A percentile compares a stretch with the other conserved stretches of the same genome.
phyloP scores from a whole-genome alignment of 2,113 vertebrate genomes.

The Hippocampus abdominalis region DNA sequence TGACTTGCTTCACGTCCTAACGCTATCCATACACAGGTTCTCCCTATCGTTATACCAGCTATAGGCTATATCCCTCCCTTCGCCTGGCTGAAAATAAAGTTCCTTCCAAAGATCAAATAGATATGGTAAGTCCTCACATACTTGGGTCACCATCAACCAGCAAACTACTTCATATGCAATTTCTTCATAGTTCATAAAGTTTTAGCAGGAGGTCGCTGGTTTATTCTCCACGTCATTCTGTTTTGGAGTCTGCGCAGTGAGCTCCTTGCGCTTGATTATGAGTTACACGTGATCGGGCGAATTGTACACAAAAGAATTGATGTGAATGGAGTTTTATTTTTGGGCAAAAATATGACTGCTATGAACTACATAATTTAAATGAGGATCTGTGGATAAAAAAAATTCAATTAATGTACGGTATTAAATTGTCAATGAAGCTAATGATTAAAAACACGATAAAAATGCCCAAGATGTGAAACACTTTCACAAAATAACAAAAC shows the following conservation, averaged over 20 bases:
- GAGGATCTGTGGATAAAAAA: not conserved
- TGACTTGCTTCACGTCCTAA: slow-evolving; percentile 11
- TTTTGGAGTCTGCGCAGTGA: slow-evolving; percentile 53
- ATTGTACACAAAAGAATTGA: not conserved
- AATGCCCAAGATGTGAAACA: not conserved
- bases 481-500: not conserved
- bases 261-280: not conserved
- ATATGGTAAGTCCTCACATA: not conserved
- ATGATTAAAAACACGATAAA: not conserved
- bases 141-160: too few species aligned
- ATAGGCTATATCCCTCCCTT: slow-evolving; percentile 18
- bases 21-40: not conserved
- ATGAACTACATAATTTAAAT: not conserved
- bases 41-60: slow-evolving; percentile 45
- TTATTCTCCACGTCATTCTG: slow-evolving; percentile 11
- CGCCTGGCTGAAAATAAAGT: not conserved
- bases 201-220: slow-evolving; percentile 8
- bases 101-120: not conserved
- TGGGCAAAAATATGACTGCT: not conserved
- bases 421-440: not conserved
- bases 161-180: not conserved
- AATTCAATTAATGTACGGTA: not conserved
- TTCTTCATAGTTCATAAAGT: slow-evolving; percentile 39
- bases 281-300: not conserved
- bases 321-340: not conserved